These are phyloP conservation scores for Chaetodon trifasciatus DNA, from an alignment of 2,797 vertebrate genomes.

Conservation along the genomic window DNA sequence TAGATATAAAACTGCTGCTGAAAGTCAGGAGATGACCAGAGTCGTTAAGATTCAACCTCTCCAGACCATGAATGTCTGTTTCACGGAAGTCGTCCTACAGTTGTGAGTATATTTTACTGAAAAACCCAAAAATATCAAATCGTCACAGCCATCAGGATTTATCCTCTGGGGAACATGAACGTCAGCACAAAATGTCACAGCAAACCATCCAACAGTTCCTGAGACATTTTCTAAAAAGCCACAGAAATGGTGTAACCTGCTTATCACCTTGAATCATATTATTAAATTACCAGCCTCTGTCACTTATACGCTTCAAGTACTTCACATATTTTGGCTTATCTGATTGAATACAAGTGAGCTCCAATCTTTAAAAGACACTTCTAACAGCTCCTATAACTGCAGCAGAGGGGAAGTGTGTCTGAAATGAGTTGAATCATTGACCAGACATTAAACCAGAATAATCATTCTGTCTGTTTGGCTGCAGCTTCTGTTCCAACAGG, in stretches of 20 bases:
- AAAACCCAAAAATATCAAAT: background rate
- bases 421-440: background rate
- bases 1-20: no score
- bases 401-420: background rate
- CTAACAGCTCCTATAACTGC: background rate
- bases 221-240: no score
- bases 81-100: background rate
- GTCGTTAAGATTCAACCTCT: no score
- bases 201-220: background rate
- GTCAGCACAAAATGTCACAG: background rate
- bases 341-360: background rate
- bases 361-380: background rate
- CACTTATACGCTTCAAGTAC: background rate
- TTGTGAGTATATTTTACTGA: background rate
- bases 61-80: no score
- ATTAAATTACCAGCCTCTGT: background rate
- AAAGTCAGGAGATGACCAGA: no score
- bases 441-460: constrained; percentile 20
- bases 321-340: background rate
- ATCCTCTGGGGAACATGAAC: background rate
- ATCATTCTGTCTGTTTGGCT: background rate
- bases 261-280: background rate
- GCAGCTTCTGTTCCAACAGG: constrained; percentile 5
- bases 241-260: no score
- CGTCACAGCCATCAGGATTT: background rate